phyloP scores from a whole-genome alignment of 1,140 invertebrate genomes.

The Planococcus citri region DNA sequence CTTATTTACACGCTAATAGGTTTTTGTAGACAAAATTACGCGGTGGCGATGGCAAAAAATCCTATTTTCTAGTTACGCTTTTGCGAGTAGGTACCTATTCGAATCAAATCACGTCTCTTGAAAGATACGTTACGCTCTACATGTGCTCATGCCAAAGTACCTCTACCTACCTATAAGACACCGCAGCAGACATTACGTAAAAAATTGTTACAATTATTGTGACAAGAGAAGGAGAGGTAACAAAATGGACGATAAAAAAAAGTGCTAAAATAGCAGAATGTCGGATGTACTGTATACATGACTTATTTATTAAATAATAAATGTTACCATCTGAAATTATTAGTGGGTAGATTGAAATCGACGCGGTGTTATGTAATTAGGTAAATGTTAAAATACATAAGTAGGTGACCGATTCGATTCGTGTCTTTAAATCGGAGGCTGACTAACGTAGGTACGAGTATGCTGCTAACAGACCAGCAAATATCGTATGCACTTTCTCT shows the following conservation, averaged over 20 bases:
- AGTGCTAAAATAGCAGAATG: background rate
- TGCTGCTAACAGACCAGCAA: background rate
- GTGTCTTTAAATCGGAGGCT: background rate
- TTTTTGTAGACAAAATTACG: background rate
- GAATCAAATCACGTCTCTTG: background rate
- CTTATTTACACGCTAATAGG: background rate
- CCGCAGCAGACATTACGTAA: background rate
- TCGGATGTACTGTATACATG: background rate
- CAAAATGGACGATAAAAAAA: background rate
- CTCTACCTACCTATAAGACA: too few species aligned
- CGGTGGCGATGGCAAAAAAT: too few species aligned
- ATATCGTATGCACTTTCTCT: background rate
- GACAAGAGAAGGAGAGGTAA: background rate
- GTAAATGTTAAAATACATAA: background rate
- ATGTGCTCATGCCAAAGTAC: too few species aligned
- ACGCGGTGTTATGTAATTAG: background rate
- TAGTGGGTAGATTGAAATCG: background rate
- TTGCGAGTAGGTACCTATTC: background rate
- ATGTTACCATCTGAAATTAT: background rate
- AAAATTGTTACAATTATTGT: too few species aligned
- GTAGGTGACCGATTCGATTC: slow-evolving; percentile 5
- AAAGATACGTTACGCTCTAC: background rate
- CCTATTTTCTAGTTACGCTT: background rate
- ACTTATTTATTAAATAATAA: background rate
- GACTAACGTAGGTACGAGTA: background rate